Evolutionary conservation across 2,113 vertebrate genomes (phyloP), one percentile per base, ranked within the genome.

Genomic region (Physeter macrocephalus): DNA sequence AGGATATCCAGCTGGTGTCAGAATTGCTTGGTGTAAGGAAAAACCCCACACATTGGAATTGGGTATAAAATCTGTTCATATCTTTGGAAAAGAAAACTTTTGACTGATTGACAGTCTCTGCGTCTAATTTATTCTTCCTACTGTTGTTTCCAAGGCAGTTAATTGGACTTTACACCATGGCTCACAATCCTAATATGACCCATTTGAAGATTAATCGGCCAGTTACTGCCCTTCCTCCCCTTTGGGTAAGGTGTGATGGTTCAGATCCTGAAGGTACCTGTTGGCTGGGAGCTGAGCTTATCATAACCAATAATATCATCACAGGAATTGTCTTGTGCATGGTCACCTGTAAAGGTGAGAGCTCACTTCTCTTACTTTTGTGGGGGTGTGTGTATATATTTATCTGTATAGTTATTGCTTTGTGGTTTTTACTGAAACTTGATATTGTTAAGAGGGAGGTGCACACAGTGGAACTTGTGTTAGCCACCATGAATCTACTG

Each of bases 221-320:
- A 87, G 25, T 69, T 54, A 95, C 95, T 74, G 86, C 96, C 41
- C 98, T 99, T 85, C 98, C 98, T 62, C 99, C 99, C 10, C 97
- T 99, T 6, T 99, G 99, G 99, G 98, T 99, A 49, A 98, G 99
- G 84, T 99, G 99, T 98, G 99, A 99, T 74, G 98, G 98, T 92
- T 99, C 98, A 6, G 99, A 99, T 89, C 98, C 99, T 41, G 98
- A 99, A 54, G 98, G 97, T 80, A 99, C 99, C 7, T 98, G 96
- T 78, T 99, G 99, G 99, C 95, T 99, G 13, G 99, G 99, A 92
- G 99, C 99, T 95, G 99, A 99, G 96, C 98, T 99, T 4, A 88
- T 99, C 93, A 98, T 94, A 93, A 81, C 94, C 72, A 98, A 61
- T 1, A 98, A 93, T 41, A 98, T 87, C 95, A 93, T 99, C 59